Evolutionary conservation across 2,797 vertebrate genomes (phyloP), one percentile per base, ranked within the genome.

Genomic region (Danio jaintianensis): DNA sequence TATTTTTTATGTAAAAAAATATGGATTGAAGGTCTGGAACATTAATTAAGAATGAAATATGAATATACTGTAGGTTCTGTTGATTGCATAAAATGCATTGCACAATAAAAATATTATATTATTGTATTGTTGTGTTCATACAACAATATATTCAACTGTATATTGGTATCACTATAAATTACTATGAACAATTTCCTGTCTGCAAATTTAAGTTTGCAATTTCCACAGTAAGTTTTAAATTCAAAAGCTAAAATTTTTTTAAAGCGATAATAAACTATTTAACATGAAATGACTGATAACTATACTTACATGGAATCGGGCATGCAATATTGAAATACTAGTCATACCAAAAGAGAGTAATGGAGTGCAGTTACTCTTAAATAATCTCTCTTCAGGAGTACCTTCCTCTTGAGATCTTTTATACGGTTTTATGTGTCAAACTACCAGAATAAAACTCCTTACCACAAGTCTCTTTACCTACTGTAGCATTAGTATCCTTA

Each of bases 1-100:
- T 36, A 42, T 71, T 67, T 55, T 53, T 29, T 22, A 20, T 20
- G 63, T n/a, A 58, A 62, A 63, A 48, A 73, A 45, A 76, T 83
- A 58, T 45, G 48, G 55, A 63, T 45, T 66, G 62, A 6, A 59
- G 59, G 58, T 62, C 50, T 71, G 29, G 13, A 84, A 22, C 11
- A 18, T 62, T 55, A 58, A 71, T 70, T 13, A 66, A 78, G 10
- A 62, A 52, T 20, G 7, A 74, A 71, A 81, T 48, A 50, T 47
- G 29, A 40, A 40, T 63, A 74, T 56, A 64, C 18, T 52, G 22
- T 71, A 29, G 1, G 10, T 63, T n/a, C 38, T 81, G 58, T 64
- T 66, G 38, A 73, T 53, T 22, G 56, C 52, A 67, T 3, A 11
- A 22, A 66, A 68, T 62, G 62, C 62, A 52, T 66, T 18, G 45